phyloP scores from a whole-genome alignment of 2,888 invertebrate genomes.

The Notocelia uddmanniana region DNA sequence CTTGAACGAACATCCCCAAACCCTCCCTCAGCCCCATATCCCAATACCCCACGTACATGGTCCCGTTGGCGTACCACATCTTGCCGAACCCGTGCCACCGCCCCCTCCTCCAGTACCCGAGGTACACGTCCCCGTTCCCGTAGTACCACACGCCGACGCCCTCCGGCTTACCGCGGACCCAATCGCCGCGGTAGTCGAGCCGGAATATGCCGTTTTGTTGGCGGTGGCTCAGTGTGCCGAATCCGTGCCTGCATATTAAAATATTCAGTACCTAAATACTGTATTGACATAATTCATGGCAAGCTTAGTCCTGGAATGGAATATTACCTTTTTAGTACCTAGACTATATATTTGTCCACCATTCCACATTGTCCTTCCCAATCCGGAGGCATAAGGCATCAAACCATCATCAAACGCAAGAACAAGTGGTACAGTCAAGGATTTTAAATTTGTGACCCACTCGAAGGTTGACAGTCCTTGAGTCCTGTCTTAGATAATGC shows the following conservation, averaged over 20 bases:
- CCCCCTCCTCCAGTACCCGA: constrained; percentile 84
- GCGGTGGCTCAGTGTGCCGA: constrained; percentile 80
- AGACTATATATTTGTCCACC: no score
- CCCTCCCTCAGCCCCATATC: constrained; percentile 76
- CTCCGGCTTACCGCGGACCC: constrained; percentile 85
- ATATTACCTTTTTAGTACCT: no score
- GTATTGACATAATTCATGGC: no score
- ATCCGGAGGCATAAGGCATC: no score
- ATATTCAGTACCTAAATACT: no score
- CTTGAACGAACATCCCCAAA: constrained; percentile 82
- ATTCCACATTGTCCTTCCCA: no score
- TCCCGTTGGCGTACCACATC: constrained; percentile 86
- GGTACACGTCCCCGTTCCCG: constrained; percentile 85
- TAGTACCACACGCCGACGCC: constrained; percentile 86
- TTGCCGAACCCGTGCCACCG: constrained; percentile 86
- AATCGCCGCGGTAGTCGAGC: constrained; percentile 86
- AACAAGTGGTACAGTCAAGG: no score
- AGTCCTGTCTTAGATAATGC: no score
- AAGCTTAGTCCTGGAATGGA: no score
- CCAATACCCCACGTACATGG: constrained; percentile 88
- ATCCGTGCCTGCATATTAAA: constrained; percentile 79
- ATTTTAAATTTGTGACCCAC: no score
- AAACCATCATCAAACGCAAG: no score
- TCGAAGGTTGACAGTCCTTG: no score
- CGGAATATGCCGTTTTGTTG: constrained; percentile 71